Conservation (phyloP, 2,888 invertebrate genomes). For the Germaria angustata region DNA sequence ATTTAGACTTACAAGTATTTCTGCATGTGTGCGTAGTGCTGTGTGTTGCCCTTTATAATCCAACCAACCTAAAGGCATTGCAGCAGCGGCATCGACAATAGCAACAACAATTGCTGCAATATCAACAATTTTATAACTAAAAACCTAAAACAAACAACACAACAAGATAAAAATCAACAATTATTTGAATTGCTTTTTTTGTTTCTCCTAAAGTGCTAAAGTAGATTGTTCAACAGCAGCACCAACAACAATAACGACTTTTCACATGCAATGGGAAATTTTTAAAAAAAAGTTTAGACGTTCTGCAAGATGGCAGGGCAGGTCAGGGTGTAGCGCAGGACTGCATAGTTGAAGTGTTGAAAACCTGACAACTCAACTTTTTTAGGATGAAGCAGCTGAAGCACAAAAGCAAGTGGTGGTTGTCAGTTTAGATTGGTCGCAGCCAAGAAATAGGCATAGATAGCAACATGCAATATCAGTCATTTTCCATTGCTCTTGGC, state of each 20-base stretch:
- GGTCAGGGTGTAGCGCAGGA: not conserved
- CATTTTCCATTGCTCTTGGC: constrained; percentile 34
- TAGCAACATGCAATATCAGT: constrained; percentile 28
- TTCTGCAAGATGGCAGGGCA: too few relatives aligned
- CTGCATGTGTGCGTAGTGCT: not conserved
- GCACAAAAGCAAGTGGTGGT: constrained; percentile 21
- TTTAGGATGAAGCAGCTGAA: not conserved
- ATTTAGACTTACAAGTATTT: not conserved
- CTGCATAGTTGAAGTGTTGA: constrained; percentile 1
- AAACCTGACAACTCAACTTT: constrained; percentile 8
- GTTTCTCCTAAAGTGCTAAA: constrained; percentile 33
- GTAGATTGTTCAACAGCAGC: constrained; percentile 7
- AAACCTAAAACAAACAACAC: constrained; percentile 50
- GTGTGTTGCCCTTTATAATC: constrained; percentile 14
- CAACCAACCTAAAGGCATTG: constrained; percentile 41
- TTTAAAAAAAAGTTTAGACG: not conserved
- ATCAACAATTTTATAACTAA: constrained; percentile 33
- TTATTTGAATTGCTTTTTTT: constrained; percentile 53
- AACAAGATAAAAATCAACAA: constrained; percentile 66
- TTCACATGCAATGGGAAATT: constrained; percentile 36
- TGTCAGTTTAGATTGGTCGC: not conserved
- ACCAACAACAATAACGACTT: not conserved
- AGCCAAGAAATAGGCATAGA: constrained; percentile 14
- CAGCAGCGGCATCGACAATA: constrained; percentile 13
- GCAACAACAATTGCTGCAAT: constrained; percentile 33